Base-by-base conservation (phyloP, 2,113 vertebrate species). In the Nymphicus hollandicus region DNA sequence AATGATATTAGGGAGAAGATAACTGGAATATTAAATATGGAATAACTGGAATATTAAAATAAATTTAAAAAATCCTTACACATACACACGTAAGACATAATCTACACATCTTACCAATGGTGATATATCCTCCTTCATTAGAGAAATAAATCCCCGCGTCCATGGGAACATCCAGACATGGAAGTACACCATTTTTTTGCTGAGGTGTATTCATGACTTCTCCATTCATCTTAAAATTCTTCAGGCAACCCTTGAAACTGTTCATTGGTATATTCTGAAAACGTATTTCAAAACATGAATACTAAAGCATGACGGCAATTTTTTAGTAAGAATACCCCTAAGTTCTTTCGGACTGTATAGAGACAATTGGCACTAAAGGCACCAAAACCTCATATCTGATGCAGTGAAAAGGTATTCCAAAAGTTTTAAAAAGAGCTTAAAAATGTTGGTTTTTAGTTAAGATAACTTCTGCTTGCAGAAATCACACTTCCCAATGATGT, bases 61-160 rank as follows among this genome's bases (percentile, higher is more conserved):
- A 77, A 52, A 53, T 49, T 49, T 7, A 15, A 74, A 65, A 46
- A 23, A 70, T 29, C 41, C 8, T 23, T 71, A 24, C 7, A 56
- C 9, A 7, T 20, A 63, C 16, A 64, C 17, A 68, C 20, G 81
- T 56, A 37, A 73, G 23, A 86, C 15, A 13, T 72, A 58, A 72
- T 56, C 52, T 73, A 28, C 50, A 29, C 11, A 93, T 7, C 97
- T 99, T 95, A 99, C 99, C 98, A 84, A 98, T 82, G 71, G 98
- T 72, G 63, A 99, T 82, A 61, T 98, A 98, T 39, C 98, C 98
- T 83, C 98, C 98, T 82, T 97, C 98, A 81, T 98, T 98, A 93
- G 99, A 98, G 97, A 99, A 99, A 94, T 98, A 99, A 69, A 98
- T 97, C 60, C 99, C 99, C 19, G 88, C 97, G 79, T 99, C 98